Base-by-base conservation (phyloP, 2,113 vertebrate species). In the Trogon melanurus region DNA sequence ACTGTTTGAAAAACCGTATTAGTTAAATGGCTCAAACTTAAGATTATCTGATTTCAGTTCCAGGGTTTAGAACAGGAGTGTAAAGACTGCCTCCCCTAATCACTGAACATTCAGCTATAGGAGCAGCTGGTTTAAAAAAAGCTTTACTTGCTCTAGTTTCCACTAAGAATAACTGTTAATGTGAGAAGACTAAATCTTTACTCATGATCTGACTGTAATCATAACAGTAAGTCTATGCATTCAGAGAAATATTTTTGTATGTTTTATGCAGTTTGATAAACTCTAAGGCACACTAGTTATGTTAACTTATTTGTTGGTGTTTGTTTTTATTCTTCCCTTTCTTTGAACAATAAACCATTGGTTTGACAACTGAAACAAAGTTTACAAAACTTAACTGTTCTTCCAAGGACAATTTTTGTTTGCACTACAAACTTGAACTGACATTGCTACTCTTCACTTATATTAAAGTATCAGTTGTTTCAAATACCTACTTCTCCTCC, bases 211-310 rank as follows among this genome's bases (percentile, higher is more conserved):
- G 50, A 93, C 83, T 93, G 82, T 91, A 66, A 11, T 56, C 87
- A 57, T 38, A 89, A 79, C 38, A 91, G 34, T 69, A 75, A 69
- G 53, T 88, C 93, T 97, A 94, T 96, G 96, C 93, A 96, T 94
- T 93, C 92, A 96, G 91, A 97, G 85, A 91, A 91, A 44, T 97
- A 97, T 97, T 97, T 97, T 97, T 97, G 50, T 96, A 96, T 88
- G 50, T 97, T 97, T 93, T 94, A 91, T 93, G 91, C 65, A 93
- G 84, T 96, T 94, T 96, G 85, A 89, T 94, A 94, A 95, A 85
- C 34, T 85, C 56, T 65, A 79, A 81, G 45, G 65, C 75, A 86
- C 79, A 93, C 34, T 71, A 85, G 44, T 72, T 75, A 53, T 2
- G 38, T 61, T 79, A 91, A 64, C 85, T 84, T 27, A 0, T 81